phyloP scores from a whole-genome alignment of 2,113 vertebrate species.

The Percopsis transmontana region DNA sequence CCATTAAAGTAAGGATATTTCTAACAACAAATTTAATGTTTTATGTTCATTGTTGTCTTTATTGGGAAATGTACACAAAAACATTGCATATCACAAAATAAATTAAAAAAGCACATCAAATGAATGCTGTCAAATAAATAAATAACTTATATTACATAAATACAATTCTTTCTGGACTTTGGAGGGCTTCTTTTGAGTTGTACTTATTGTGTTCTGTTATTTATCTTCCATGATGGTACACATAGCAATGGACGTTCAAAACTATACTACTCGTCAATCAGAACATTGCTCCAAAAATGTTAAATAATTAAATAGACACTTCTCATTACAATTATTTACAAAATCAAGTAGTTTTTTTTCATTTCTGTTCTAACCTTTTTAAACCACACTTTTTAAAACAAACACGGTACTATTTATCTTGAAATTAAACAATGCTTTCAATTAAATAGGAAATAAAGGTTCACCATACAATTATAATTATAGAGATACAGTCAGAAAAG shows the following conservation, averaged over 20 bases:
- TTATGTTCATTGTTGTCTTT: conserved; percentile 40
- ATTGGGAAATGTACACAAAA: conserved; percentile 42
- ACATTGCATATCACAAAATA: conserved; percentile 57
- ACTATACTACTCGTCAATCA: neutral
- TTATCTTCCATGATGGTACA: neutral
- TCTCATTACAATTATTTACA: conserved; percentile 28
- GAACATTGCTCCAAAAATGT: conserved; percentile 1
- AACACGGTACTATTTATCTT: neutral
- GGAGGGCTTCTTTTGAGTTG: neutral
- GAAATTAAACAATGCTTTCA: neutral
- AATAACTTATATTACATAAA: conserved; percentile 81
- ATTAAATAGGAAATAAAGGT: neutral
- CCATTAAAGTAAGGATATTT: conserved; percentile 1
- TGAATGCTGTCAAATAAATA: conserved; percentile 76
- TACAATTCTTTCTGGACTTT: conserved; percentile 37
- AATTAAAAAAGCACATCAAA: conserved; percentile 56
- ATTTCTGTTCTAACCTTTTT: neutral
- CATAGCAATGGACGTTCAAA: conserved; percentile 22
- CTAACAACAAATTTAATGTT: neutral
- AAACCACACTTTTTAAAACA: neutral
- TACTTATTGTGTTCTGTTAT: too few relatives aligned
- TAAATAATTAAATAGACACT: conserved; percentile 44
- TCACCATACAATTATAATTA: too few relatives aligned
- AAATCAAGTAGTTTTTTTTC: conserved; percentile 43
- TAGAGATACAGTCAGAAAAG: conserved; percentile 1